phyloP scores from a whole-genome alignment of 2,888 invertebrate genomes.

The Enchytraeus crypticus region DNA sequence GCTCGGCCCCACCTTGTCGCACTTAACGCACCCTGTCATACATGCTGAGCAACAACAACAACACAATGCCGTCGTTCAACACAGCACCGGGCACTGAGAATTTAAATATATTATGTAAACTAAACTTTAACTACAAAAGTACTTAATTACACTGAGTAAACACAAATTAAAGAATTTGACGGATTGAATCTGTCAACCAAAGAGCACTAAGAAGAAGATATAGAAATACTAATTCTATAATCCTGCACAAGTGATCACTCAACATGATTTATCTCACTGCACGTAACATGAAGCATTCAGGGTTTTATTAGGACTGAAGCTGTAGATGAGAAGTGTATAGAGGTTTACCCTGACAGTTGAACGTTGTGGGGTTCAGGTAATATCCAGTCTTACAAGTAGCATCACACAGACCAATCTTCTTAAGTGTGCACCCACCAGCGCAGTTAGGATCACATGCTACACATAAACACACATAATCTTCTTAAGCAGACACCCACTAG shows the following conservation, averaged over 20 bases:
- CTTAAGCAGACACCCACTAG: background rate
- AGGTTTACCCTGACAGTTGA: conserved; percentile 12
- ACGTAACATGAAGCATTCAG: too few relatives aligned
- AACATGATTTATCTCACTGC: too few relatives aligned
- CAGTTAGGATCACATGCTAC: conserved; percentile 15
- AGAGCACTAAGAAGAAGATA: background rate
- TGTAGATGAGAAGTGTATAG: too few relatives aligned
- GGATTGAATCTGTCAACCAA: background rate
- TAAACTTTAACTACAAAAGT: too few relatives aligned
- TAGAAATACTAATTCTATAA: background rate
- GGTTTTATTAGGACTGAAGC: too few relatives aligned
- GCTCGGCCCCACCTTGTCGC: background rate
- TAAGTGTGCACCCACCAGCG: background rate
- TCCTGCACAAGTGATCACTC: background rate
- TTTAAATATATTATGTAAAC: too few relatives aligned
- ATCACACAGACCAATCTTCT: conserved; percentile 9
- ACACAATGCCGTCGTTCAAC: too few relatives aligned
- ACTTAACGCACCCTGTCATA: background rate
- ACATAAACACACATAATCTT: too few relatives aligned
- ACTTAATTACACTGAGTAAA: too few relatives aligned
- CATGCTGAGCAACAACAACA: too few relatives aligned
- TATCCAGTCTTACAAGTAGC: conserved; percentile 8
- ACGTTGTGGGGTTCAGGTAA: background rate
- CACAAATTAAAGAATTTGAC: background rate
- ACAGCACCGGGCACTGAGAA: too few relatives aligned